A percentile compares a stretch with the other conserved stretches of the same genome.
These are phyloP conservation scores for Cydia fagiglandana DNA, from an alignment of 1,140 invertebrate species.

Conservation along the genomic window DNA sequence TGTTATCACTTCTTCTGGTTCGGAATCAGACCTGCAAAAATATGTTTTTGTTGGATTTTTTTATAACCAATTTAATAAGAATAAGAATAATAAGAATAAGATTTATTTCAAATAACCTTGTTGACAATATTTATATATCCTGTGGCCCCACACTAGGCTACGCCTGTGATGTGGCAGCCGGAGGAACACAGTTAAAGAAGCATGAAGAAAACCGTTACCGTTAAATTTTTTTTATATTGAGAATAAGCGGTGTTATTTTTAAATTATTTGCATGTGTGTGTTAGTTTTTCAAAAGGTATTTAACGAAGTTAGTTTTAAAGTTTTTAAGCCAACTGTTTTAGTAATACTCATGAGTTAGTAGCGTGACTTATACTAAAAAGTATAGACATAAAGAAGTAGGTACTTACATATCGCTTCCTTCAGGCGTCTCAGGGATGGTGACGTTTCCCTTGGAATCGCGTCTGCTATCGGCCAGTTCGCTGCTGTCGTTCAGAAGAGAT, in stretches of 20 bases:
- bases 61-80: background rate
- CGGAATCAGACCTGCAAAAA: conserved; percentile 22
- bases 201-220: no score
- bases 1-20: conserved; percentile 6
- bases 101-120: no score
- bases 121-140: no score
- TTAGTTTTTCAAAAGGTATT: no score
- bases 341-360: background rate
- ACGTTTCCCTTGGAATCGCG: conserved; percentile 53
- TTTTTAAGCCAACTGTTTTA: background rate
- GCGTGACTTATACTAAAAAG: no score
- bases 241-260: no score
- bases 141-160: no score
- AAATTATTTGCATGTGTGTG: no score
- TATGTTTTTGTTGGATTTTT: background rate
- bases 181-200: background rate
- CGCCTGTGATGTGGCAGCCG: no score
- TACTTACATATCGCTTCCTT: conserved; percentile 65
- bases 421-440: conserved; percentile 70
- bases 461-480: conserved; percentile 47
- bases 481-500: conserved; percentile 63
- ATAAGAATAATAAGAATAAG: no score
- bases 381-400: no score
- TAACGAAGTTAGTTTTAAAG: background rate
- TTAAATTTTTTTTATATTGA: no score